A percentile compares a stretch with the other conserved stretches of the same genome.
These are phyloP conservation scores for Margarornis squamiger DNA, from an alignment of 2,797 vertebrate genomes.

Conservation along the genomic window DNA sequence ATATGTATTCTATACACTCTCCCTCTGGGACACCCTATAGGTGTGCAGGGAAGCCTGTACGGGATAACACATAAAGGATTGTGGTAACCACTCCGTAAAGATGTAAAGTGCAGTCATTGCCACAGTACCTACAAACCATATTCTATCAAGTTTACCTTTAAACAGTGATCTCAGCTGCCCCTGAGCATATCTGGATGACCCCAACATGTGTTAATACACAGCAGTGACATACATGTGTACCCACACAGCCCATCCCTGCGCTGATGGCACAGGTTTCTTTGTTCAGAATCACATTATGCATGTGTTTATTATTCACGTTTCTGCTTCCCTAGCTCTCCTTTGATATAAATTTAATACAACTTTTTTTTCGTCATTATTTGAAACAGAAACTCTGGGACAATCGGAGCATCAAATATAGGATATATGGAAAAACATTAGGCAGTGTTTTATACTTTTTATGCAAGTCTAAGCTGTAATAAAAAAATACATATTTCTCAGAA, in stretches of 20 bases:
- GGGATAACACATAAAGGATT: neutral
- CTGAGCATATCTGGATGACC: neutral
- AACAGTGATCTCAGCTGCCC: neutral
- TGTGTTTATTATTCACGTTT: conserved; percentile 32
- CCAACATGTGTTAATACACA: conserved; percentile 1
- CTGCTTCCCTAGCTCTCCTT: conserved; percentile 22
- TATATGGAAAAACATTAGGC: neutral
- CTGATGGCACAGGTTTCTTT: neutral
- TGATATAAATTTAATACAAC: conserved; percentile 42
- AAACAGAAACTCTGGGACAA: conserved; percentile 31
- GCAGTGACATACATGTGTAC: neutral
- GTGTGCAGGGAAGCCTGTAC: neutral
- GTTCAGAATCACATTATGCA: conserved; percentile 23
- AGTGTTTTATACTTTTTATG: neutral
- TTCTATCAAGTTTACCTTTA: neutral
- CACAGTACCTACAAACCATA: neutral
- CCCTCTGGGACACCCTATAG: neutral
- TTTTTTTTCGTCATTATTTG: neutral
- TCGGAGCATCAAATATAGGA: neutral
- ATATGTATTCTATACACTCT: neutral
- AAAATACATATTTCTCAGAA: neutral
- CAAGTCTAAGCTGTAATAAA: neutral
- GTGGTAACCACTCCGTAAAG: neutral
- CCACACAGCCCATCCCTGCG: neutral
- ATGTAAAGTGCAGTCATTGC: neutral